Conservation (phyloP, 2,113 vertebrate genomes). For the Anarhynchus alexandrinus region DNA sequence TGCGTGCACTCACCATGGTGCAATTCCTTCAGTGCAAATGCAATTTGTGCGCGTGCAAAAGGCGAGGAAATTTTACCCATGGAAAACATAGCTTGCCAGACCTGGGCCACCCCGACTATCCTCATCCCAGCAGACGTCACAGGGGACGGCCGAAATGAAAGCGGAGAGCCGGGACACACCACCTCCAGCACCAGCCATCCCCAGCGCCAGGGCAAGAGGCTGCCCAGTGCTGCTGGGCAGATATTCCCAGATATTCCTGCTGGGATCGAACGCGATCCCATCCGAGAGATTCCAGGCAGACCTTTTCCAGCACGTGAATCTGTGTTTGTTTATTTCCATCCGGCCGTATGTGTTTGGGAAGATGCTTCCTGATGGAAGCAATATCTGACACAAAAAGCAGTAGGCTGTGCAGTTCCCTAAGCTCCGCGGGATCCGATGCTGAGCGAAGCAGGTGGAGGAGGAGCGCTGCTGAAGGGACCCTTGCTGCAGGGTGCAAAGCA, state of each 20-base stretch:
- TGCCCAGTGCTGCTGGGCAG: background rate
- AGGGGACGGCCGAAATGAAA: background rate
- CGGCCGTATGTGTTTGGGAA: background rate
- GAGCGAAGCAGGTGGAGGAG: background rate
- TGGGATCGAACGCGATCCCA: fast-evolving
- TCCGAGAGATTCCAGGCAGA: background rate
- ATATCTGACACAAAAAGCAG: background rate
- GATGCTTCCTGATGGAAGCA: background rate
- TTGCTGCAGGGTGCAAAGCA: background rate
- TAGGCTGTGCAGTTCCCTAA: background rate
- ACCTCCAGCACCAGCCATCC: background rate
- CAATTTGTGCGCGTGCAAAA: fast-evolving
- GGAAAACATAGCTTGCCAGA: background rate
- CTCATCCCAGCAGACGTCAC: background rate
- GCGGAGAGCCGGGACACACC: background rate
- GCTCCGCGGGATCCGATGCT: fast-evolving
- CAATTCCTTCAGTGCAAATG: background rate
- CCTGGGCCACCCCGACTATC: background rate
- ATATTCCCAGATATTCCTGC: background rate
- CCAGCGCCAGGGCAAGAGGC: too few species aligned
- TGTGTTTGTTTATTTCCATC: background rate
- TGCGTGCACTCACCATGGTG: fast-evolving
- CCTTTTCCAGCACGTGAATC: background rate
- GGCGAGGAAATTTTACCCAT: background rate
- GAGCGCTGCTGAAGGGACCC: background rate